phyloP scores from a whole-genome alignment of 2,113 vertebrate species.

The Petaurus breviceps region DNA sequence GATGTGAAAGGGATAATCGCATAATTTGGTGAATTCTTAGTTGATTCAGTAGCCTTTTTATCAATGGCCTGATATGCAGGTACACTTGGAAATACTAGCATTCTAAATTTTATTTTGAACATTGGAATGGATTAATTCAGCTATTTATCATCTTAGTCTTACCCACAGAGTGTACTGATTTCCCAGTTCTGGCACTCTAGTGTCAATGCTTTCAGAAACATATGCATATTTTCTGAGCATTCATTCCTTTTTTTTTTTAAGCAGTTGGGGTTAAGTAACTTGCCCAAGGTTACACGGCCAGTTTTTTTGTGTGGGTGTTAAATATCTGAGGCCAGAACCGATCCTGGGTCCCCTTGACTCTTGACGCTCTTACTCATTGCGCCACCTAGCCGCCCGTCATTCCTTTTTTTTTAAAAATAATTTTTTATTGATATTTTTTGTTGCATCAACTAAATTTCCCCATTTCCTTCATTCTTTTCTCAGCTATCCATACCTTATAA shows the following conservation, averaged over 20 bases:
- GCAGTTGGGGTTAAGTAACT: too few relatives aligned
- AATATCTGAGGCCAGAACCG: too few relatives aligned
- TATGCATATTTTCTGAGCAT: not conserved
- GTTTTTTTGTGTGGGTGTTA: too few relatives aligned
- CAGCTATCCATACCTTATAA: not conserved
- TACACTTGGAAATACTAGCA: not conserved
- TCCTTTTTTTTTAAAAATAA: too few relatives aligned
- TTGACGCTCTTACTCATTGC: too few relatives aligned
- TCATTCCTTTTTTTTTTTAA: not conserved
- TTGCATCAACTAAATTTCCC: not conserved
- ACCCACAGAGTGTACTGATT: not conserved
- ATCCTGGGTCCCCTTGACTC: too few relatives aligned
- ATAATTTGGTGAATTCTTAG: not conserved
- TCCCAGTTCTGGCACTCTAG: not conserved
- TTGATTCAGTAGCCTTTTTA: not conserved
- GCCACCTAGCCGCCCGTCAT: too few relatives aligned
- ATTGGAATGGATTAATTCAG: not conserved
- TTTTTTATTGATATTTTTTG: not conserved
- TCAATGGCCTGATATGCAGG: not conserved
- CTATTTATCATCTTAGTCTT: not conserved
- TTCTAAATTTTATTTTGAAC: not conserved
- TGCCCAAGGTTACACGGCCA: too few relatives aligned
- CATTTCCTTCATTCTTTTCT: not conserved
- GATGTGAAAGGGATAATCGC: too few relatives aligned
- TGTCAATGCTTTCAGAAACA: not conserved